Base-by-base conservation (phyloP, 2,113 vertebrate genomes). In the Melanerpes formicivorus region DNA sequence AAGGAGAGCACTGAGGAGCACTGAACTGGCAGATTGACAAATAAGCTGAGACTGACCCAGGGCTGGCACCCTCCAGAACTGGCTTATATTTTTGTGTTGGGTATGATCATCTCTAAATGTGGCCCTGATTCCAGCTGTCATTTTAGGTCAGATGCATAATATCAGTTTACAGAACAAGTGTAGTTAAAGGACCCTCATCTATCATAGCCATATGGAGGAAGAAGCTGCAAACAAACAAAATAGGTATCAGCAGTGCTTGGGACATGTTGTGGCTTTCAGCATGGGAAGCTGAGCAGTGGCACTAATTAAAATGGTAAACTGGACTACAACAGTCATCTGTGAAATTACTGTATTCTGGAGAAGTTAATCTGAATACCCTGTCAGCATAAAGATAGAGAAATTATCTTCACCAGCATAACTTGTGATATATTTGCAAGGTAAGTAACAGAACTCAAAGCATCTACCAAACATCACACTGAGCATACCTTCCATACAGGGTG, bases 21-120 rank as follows among this genome's bases (percentile, higher is more conserved):
- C 65, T 90, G 91, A 96, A 91, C 94, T 96, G 95, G 96, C 96
- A 96, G 96, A 90, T 93, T 96, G 96, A 96, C 96, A 95, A 94
- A 96, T 95, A 90, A 91, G 96, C 96, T 93, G 91, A 95, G 95
- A 95, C 93, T 96, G 96, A 96, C 96, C 95, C 90, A 91, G 94
- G 90, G 91, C 91, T 93, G 95, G 91, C 96, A 96, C 94, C 96
- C 96, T 95, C 93, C 94, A 88, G 94, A 96, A 95, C 82, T 96
- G 17, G 0, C 96, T 95, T 93, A 90, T 91, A 88, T 91, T 91
- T 96, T 93, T 93, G 80, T 95, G 91, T 93, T 96, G 85, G 94
- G 87, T 88, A 88, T 62, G 93, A 95, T 95, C 82, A 54, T 91
- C 82, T 95, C 85, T 88, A 95, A 94, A 66, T 80, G 90, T 90